Conservation (phyloP, 2,888 invertebrate genomes). For the Calephelis perditalis region DNA sequence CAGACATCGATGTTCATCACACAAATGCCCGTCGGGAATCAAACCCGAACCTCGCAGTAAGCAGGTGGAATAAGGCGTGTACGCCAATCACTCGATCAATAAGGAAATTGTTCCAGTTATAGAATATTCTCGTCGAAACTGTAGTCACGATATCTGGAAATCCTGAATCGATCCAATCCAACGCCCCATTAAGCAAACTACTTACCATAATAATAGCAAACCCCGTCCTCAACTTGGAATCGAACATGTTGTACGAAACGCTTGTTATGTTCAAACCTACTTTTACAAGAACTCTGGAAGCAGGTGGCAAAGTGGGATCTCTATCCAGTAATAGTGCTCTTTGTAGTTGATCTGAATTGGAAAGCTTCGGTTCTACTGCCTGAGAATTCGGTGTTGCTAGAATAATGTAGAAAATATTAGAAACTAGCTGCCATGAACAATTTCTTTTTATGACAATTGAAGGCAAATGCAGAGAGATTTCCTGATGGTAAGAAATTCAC, state of each 20-base stretch:
- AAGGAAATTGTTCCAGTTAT: no score
- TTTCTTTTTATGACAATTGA: no score
- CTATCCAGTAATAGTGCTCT: constrained; percentile 66
- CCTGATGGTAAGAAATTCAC: no score
- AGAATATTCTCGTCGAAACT: no score
- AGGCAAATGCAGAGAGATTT: no score
- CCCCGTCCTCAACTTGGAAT: constrained; percentile 47
- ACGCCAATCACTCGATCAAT: no score
- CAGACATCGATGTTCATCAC: no score
- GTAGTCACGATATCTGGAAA: no score
- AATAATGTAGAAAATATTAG: constrained; percentile 15
- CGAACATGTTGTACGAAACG: constrained; percentile 50
- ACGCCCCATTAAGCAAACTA: constrained; percentile 14
- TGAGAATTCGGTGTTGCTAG: constrained; percentile 45
- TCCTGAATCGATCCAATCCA: neutral
- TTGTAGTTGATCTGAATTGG: constrained; percentile 71
- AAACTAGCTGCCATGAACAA: no score
- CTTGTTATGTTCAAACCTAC: constrained; percentile 48
- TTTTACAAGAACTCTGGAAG: constrained; percentile 39
- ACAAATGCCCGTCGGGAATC: no score
- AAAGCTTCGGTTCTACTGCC: constrained; percentile 57
- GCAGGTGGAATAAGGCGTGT: no score
- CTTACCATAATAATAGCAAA: constrained; percentile 54
- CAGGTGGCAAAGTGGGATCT: constrained; percentile 55
- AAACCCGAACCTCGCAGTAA: no score